Evolutionary conservation across 1,140 invertebrate species (phyloP), one percentile per base, ranked within the genome.

Genomic region (Battus philenor): DNA sequence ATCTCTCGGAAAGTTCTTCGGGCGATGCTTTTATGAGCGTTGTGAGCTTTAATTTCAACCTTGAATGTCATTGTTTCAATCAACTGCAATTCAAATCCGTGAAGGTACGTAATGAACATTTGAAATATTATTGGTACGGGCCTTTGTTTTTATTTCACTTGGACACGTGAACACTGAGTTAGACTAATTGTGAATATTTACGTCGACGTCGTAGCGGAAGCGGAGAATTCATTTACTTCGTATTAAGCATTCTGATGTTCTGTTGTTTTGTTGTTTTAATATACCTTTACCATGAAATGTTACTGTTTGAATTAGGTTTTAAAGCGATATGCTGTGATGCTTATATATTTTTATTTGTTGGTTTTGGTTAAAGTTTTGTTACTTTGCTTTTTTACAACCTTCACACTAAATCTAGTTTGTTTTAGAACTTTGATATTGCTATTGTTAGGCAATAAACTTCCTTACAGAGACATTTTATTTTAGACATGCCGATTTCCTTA

Each of bases 1-100:
- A 56, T 70, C 54, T 45, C 56, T 50, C 47, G n/a, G n/a, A 54
- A 61, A 68, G 59, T 50, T 54, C 72, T 64, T 47, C 47, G 36
- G 67, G 67, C 62, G 33, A 69, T 75, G 74, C 65, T 69, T 73
- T 74, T 76, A 71, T 76, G 74, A 80, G 70, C 70, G 71, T 75
- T 78, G 70, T 75, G 74, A 74, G 54, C 58, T 68, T 62, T 73
- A 70, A 73, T 75, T 56, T 56, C 54, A 59, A 61, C 47, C 50
- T 55, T 70, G 65, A 75, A 75, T 68, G 66, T 67, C 60, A 76
- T 77, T 79, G 78, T 82, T 76, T 52, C 47, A 59, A 59, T 47
- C 60, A 58, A 53, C 56, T 63, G 59, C 56, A 49, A 53, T 46
- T 51, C 55, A 63, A 74, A 73, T 58, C 47, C 47, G 41, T 44